Evolutionary conservation across 2,888 invertebrate genomes (phyloP).

Genomic region (Lepidocyrtoides sp.): DNA sequence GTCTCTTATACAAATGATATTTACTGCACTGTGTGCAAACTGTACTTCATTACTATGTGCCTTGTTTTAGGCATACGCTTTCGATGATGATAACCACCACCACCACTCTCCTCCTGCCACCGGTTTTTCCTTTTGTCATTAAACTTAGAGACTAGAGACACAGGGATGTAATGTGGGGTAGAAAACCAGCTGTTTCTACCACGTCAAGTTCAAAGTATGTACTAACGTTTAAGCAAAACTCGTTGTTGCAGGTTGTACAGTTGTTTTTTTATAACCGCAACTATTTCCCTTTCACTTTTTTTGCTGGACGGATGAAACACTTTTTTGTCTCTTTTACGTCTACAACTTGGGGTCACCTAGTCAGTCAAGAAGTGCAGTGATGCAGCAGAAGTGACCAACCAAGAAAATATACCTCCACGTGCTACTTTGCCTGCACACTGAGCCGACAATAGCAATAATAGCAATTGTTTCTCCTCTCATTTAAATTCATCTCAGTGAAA

Average conservation of each 20-base stretch:
- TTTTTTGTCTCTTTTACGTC: too few species aligned
- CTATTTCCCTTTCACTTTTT: neutral
- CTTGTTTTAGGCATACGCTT: too few species aligned
- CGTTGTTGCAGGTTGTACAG: conserved; percentile 16
- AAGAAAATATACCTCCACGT: neutral
- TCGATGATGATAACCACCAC: neutral
- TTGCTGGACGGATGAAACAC: neutral
- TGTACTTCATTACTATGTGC: neutral
- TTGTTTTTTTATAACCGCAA: neutral
- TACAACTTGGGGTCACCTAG: neutral
- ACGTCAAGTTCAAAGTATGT: too few species aligned
- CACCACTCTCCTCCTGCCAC: neutral
- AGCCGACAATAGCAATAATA: neutral
- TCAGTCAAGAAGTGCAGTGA: neutral
- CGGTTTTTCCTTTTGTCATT: conserved; percentile 32
- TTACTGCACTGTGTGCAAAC: conserved; percentile 3
- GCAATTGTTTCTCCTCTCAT: neutral
- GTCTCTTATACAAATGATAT: neutral
- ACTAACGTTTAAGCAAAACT: neutral
- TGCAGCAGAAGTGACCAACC: neutral
- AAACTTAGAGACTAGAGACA: neutral
- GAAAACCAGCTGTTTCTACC: conserved; percentile 5
- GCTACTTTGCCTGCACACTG: neutral
- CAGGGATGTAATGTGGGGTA: neutral
- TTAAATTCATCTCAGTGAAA: conserved; percentile 39